phyloP scores from a whole-genome alignment of 1,140 invertebrate genomes.

The Nylanderia fulva region DNA sequence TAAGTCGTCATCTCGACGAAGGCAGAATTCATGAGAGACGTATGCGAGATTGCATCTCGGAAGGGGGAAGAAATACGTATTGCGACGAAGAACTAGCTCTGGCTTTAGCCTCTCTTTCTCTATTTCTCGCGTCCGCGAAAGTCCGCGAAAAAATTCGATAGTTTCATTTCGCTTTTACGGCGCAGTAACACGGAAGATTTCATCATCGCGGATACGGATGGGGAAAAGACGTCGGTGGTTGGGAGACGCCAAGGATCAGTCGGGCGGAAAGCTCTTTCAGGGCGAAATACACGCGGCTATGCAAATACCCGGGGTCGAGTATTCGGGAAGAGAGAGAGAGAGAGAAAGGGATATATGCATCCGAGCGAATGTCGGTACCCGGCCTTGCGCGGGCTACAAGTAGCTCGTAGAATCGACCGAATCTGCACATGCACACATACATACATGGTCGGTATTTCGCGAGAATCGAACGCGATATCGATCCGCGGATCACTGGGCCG shows the following conservation, averaged over 20 bases:
- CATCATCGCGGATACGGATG: slow-evolving; percentile 60
- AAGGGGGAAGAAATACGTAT: slow-evolving; percentile 6
- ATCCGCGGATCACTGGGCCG: slow-evolving; percentile 2
- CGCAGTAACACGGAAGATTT: slow-evolving; percentile 65
- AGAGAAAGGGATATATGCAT: no score
- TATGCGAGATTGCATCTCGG: slow-evolving; percentile 32
- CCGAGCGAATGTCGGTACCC: slow-evolving; percentile 28
- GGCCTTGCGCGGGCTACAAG: slow-evolving; percentile 34
- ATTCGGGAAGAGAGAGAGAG: slow-evolving; percentile 26
- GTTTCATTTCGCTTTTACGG: slow-evolving; percentile 66
- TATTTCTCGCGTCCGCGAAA: background rate
- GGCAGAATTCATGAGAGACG: slow-evolving; percentile 29
- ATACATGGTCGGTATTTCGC: slow-evolving; percentile 21
- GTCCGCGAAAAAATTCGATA: slow-evolving; percentile 63
- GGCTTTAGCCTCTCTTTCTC: background rate
- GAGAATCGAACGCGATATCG: slow-evolving; percentile 37
- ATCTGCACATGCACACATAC: slow-evolving; percentile 3
- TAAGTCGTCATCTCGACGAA: slow-evolving; percentile 8
- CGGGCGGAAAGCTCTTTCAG: slow-evolving; percentile 60
- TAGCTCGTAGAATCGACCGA: slow-evolving; percentile 44
- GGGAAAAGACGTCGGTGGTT: slow-evolving; percentile 19
- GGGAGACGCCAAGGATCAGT: slow-evolving; percentile 30
- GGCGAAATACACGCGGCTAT: slow-evolving; percentile 64
- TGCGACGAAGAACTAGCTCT: background rate
- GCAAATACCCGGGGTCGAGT: slow-evolving; percentile 36